Base-by-base conservation (phyloP, 1,140 invertebrate species). In the Zaprionus inermis region DNA sequence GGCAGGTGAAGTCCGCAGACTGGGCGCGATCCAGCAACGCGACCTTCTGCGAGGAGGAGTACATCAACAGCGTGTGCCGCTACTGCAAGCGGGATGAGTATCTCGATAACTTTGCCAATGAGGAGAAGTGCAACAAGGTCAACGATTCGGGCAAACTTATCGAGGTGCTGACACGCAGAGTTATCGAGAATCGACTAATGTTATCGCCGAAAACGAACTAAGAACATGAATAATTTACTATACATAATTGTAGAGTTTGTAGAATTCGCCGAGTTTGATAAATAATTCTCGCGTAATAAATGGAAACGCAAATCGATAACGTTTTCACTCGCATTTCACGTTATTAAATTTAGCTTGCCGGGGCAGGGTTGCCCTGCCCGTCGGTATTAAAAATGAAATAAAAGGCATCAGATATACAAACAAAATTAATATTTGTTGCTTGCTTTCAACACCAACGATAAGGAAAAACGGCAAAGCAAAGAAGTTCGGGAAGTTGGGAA, bases 371-470 rank as follows among this genome's bases (percentile, higher is more conserved):
- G 49, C 41, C 10, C 32, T 24, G 24, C 57, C 73, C 12, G n/a
- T 16, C 12, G 59, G 71, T 61, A 82, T 82, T 84, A 69, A 79
- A 84, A 85, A 75, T 59, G 81, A 84, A 84, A 84, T 80, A 66
- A 77, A 79, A 83, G 46, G 55, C 44, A 79, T 49, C 63, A 70
- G 77, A 77, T 78, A 85, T 64, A 85, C 79, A 88, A 88, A 83
- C 76, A 88, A 78, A 78, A 89, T 88, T 80, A 89, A 89, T 89
- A 83, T 89, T 80, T 88, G 76, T 88, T 74, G 79, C 83, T 72
- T 67, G 46, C 76, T 75, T 78, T 81, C 65, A 76, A 64, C 71
- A 69, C 49, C 52, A 65, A 59, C 76, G 70, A 67, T 78, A 73
- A 81, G 72, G 80, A 77, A 69, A 80, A 77, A 28, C 24, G 73